These are phyloP conservation scores for Hypsopygia costalis DNA, from an alignment of 2,888 invertebrate species.

Conservation along the genomic window DNA sequence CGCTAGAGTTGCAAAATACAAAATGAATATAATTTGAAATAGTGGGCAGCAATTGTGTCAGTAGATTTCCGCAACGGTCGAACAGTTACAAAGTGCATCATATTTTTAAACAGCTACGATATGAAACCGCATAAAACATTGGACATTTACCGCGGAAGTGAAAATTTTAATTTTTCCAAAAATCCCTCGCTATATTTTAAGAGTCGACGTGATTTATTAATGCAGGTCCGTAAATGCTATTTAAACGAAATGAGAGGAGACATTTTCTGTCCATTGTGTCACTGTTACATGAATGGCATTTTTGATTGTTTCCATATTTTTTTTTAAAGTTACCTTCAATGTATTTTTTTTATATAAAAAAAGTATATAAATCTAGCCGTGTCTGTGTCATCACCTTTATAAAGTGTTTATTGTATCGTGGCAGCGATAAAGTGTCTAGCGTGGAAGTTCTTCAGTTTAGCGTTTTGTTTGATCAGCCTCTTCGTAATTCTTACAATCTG, in stretches of 20 bases:
- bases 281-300: constrained; percentile 34
- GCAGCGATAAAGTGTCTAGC: too few species aligned
- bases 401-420: too few species aligned
- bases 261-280: constrained; percentile 42
- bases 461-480: too few species aligned
- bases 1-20: constrained; percentile 3
- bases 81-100: constrained; percentile 42
- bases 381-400: too few species aligned
- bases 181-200: constrained; percentile 61
- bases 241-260: constrained; percentile 49
- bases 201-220: constrained; percentile 67
- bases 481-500: too few species aligned
- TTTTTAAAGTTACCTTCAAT: neutral
- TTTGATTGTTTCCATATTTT: constrained; percentile 24
- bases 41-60: constrained; percentile 22
- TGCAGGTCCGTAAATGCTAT: constrained; percentile 54
- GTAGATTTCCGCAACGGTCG: constrained; percentile 29
- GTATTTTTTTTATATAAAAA: neutral
- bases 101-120: constrained; percentile 48
- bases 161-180: constrained; percentile 62
- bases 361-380: too few species aligned
- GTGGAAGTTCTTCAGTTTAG: too few species aligned
- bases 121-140: constrained; percentile 63
- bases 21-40: constrained; percentile 19
- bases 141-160: constrained; percentile 54